Conservation (phyloP, 2,797 vertebrate genomes). For the Sorex maritimensis region DNA sequence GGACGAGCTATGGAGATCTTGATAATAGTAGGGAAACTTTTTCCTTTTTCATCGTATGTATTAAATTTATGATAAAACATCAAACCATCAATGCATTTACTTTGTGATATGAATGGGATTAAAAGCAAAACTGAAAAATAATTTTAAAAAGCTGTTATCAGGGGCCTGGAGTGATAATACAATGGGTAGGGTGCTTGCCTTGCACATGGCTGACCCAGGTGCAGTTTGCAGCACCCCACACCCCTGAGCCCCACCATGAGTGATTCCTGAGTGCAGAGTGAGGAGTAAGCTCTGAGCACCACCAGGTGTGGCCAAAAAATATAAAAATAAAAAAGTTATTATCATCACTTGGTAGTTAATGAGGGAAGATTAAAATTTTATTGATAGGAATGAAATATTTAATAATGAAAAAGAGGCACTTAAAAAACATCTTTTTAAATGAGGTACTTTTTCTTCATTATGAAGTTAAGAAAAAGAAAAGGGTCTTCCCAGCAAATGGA, state of each 20-base stretch:
- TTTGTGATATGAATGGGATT: constrained; percentile 32
- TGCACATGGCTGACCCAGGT: no score
- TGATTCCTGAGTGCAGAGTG: not conserved
- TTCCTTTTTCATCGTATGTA: constrained; percentile 35
- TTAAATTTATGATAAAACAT: constrained; percentile 54
- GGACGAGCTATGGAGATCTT: constrained; percentile 64
- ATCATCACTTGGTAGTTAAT: constrained; percentile 64
- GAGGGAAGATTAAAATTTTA: constrained; percentile 60
- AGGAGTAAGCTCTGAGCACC: not conserved
- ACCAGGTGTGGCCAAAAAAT: no score
- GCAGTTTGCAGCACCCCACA: not conserved
- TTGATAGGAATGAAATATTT: constrained; percentile 60
- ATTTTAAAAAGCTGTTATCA: not conserved
- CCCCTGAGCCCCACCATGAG: not conserved
- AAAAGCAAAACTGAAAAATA: constrained; percentile 49
- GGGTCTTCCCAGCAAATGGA: constrained; percentile 16
- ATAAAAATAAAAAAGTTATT: not conserved
- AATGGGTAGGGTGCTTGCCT: no score
- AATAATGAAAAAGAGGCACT: constrained; percentile 64
- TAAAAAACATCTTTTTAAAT: constrained; percentile 43
- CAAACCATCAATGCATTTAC: constrained; percentile 5
- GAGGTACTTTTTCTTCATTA: constrained; percentile 62
- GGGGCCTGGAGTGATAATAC: no score
- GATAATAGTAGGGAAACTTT: constrained; percentile 10
- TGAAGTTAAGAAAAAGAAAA: constrained; percentile 57